phyloP scores from a whole-genome alignment of 2,797 vertebrate species.

The Gephyroberyx darwinii region DNA sequence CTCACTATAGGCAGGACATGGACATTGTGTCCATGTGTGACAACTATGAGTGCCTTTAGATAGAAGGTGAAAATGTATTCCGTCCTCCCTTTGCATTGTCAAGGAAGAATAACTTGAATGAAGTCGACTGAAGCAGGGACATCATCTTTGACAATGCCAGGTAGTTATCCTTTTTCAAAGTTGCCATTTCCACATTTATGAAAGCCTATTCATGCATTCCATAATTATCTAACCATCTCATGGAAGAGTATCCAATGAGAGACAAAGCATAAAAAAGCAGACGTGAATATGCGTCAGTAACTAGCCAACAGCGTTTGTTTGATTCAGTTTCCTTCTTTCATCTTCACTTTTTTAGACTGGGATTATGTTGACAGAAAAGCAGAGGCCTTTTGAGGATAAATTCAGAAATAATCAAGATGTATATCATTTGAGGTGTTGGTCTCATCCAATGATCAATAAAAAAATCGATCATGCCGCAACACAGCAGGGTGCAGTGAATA shows the following conservation, averaged over 20 bases:
- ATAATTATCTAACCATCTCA: not conserved
- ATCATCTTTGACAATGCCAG: constrained; percentile 8
- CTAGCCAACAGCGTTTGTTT: not conserved
- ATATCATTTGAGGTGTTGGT: not conserved
- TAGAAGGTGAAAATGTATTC: constrained; percentile 1
- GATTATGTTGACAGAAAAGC: not conserved
- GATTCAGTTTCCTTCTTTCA: constrained; percentile 3
- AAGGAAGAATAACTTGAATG: not conserved
- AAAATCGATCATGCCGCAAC: not conserved
- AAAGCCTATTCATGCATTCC: constrained; percentile 12
- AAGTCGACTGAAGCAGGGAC: not conserved
- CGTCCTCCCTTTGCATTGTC: not conserved
- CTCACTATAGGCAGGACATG: not conserved
- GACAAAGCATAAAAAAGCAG: not conserved
- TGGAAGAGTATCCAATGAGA: not conserved
- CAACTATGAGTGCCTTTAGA: not conserved
- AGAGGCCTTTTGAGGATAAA: not conserved
- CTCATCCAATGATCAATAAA: not conserved
- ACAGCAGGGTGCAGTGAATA: too few relatives aligned
- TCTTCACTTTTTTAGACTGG: not conserved
- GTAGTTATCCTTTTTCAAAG: constrained; percentile 11
- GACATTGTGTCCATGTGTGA: not conserved
- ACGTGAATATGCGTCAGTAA: not conserved
- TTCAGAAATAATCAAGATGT: not conserved
- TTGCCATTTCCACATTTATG: not conserved